phyloP scores from a whole-genome alignment of 1,140 invertebrate genomes.

The Pectinophora gossypiella region DNA sequence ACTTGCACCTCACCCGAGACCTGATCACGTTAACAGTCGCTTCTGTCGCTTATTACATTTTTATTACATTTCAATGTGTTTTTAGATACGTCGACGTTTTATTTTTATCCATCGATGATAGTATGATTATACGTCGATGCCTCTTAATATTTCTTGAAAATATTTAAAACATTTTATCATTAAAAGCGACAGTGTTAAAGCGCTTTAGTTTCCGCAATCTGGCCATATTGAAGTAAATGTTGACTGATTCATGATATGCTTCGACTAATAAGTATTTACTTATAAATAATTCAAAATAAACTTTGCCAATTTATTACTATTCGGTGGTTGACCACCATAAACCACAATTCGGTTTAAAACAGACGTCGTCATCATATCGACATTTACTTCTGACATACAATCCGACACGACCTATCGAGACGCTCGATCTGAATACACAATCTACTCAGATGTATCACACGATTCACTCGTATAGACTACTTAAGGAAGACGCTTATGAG shows the following conservation, averaged over 20 bases:
- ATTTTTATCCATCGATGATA: background rate
- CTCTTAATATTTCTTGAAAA: background rate
- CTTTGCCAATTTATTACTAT: background rate
- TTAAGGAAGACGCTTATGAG: too few species aligned
- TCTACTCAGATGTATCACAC: background rate
- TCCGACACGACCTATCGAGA: background rate
- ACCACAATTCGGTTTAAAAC: too few species aligned
- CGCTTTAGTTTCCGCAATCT: background rate
- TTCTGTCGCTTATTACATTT: background rate
- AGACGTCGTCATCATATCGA: constrained; percentile 39
- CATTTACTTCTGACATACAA: constrained; percentile 42
- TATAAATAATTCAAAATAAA: constrained; percentile 4
- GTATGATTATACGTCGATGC: background rate
- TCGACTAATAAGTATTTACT: constrained; percentile 9
- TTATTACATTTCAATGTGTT: background rate
- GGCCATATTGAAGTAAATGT: constrained; percentile 57
- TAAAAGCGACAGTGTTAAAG: background rate
- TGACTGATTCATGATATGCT: constrained; percentile 23
- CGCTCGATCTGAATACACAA: background rate
- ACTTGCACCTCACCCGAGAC: background rate
- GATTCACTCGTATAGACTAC: too few species aligned
- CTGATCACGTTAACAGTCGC: background rate
- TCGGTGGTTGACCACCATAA: too few species aligned
- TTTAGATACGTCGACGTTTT: too few species aligned
- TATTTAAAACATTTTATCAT: too few species aligned